phyloP scores from a whole-genome alignment of 2,797 vertebrate species.

The Glossophaga mutica region DNA sequence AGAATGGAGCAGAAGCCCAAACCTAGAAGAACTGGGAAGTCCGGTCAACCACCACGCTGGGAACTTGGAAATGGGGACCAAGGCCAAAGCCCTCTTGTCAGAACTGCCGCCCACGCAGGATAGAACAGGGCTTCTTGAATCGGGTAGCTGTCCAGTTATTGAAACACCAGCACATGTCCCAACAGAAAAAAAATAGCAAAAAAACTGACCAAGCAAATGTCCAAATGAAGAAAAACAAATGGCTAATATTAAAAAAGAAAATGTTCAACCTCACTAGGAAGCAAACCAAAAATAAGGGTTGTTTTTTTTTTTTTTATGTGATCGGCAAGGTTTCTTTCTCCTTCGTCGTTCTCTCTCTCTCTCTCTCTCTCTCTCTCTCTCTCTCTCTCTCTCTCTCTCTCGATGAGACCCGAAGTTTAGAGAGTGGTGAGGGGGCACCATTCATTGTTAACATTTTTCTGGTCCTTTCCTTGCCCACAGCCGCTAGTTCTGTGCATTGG shows the following conservation, averaged over 20 bases:
- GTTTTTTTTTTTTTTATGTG: neutral
- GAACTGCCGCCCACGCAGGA: neutral
- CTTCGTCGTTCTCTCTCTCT: neutral
- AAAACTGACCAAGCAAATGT: neutral
- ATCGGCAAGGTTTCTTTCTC: neutral
- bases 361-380: neutral
- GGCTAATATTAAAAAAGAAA: neutral
- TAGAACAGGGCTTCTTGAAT: neutral
- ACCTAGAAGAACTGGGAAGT: neutral
- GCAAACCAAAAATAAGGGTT: neutral
- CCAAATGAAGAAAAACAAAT: neutral
- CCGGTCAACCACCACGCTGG: neutral
- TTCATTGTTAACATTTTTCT: neutral
- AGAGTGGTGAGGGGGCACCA: neutral
- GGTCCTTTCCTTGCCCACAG: neutral
- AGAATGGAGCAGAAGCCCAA: neutral
- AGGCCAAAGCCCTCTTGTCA: neutral
- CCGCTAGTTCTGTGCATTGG: constrained; percentile 56
- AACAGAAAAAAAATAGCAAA: neutral
- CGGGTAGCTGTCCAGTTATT: neutral
- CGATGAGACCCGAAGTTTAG: neutral
- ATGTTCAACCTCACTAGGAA: neutral
- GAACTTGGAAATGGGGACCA: neutral
- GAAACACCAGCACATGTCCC: neutral
- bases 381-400: neutral